Evolutionary conservation across 2,888 invertebrate species (phyloP), one percentile per base, ranked within the genome.

Genomic region (Pollenia angustigena): DNA sequence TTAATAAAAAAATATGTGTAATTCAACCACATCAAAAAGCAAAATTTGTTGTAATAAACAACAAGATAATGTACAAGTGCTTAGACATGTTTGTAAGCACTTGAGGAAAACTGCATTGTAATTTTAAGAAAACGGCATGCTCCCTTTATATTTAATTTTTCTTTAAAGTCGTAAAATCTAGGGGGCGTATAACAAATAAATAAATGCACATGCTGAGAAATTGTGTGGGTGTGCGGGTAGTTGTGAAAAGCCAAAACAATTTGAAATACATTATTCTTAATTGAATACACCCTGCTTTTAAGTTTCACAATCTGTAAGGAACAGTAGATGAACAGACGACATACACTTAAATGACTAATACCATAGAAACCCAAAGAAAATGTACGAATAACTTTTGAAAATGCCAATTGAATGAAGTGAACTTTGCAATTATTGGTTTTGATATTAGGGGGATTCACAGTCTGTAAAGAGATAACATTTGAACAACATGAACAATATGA

Each of bases 241-340:
- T 74, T 75, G 42, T 44, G 14, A 44, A 40, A 64, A 40, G 32
- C n/a, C 72, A 78, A 32, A 72, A 79, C 68, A 85, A 81, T 78
- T 85, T 78, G 54, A 46, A 81, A 84, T 80, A 18, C 84, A 80
- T 72, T 83, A 85, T 66, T 82, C 69, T 85, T 85, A 82, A 88
- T 88, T 88, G 80, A 85, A 87, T 76, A 40, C 68, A 62, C 50
- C 14, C 52, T 56, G 54, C 60, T 81, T 64, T 7, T 46, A 81
- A 64, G 40, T 54, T 18, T 32, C 12, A 9, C 40, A 80, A 80
- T 72, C 72, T 48, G 46, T 56, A 56, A 56, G 18, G 64, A 75
- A 75, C 16, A 64, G 32, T 32, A 32, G 32, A 32, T 54, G 40
- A 16, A 16, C n/a, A 46, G 32, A n/a, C 40, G 12, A 50, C n/a